Evolutionary conservation across 2,797 vertebrate genomes (phyloP), one percentile per base, ranked within the genome.

Genomic region (Pitangus sulphuratus): DNA sequence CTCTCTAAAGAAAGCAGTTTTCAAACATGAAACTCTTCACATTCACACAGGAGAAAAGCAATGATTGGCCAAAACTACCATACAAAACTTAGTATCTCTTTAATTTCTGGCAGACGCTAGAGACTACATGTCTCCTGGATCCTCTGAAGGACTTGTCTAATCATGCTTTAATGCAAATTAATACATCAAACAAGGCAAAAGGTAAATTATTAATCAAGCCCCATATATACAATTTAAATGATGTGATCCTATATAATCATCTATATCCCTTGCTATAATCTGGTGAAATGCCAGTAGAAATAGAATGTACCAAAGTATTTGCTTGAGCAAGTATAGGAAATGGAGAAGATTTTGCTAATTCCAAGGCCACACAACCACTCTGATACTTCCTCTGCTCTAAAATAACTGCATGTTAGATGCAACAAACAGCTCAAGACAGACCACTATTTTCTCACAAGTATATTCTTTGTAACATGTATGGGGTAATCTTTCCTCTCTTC

Each of bases 1-100:
- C 21, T 72, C 78, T 97, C 86, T 86, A 71, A 96, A 90, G 75
- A 96, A 95, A 97, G 33, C n/a, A 57, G 69, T 93, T 89, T 91
- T 97, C 92, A 96, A 93, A 90, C 93, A 95, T 68, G 35, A 44
- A 97, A 87, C 39, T 89, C 85, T 90, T 75, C 77, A 53, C 72
- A 92, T 98, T 96, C 84, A 93, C 70, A 86, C 57, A 75, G 80
- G 89, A 95, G 74, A 95, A 87, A 57, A 97, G 89, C 60, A 94
- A 84, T 58, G 39, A 95, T 80, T 87, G 87, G 57, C 45, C 77
- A 79, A 90, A 93, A 88, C 47, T 74, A 50, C 83, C 87, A 24
- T 0, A 76, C 8, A 85, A 96, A 96, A 60, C 70, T 65, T 93
- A 93, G 56, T 90, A 87, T 88, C 62, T 84, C 69, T 86, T 57